phyloP scores from a whole-genome alignment of 2,888 invertebrate genomes.

The Sphaerophoria rueppellii region DNA sequence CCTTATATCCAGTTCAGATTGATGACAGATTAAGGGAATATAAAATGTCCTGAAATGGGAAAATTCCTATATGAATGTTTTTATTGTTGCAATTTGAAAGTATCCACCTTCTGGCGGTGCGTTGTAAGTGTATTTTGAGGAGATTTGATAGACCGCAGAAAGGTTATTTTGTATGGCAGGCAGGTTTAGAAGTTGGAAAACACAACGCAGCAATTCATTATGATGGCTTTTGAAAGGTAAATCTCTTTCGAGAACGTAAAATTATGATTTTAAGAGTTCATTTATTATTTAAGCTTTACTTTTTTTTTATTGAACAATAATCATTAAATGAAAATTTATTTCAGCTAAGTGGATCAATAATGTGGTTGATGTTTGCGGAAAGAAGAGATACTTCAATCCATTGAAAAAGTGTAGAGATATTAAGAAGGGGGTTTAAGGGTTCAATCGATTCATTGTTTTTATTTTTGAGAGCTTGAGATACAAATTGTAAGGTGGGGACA shows the following conservation, averaged over 20 bases:
- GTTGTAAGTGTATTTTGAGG: not conserved
- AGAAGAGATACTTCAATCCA: too few species aligned
- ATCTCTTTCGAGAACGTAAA: conserved; percentile 42
- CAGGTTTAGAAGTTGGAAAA: not conserved
- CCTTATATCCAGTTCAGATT: conserved; percentile 44
- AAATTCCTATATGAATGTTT: conserved; percentile 45
- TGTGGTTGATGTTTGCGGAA: too few species aligned
- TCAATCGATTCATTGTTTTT: too few species aligned
- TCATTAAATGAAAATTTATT: conserved; percentile 51
- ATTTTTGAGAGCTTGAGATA: too few species aligned
- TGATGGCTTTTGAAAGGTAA: conserved; percentile 1
- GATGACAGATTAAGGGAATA: conserved; percentile 68
- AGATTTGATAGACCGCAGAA: conserved; percentile 26
- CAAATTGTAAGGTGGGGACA: too few species aligned
- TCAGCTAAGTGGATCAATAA: conserved; percentile 18
- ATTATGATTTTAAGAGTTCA: conserved; percentile 44
- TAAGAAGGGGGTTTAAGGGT: too few species aligned
- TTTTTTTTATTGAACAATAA: conserved; percentile 55
- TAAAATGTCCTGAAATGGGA: conserved; percentile 52
- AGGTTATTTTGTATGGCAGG: conserved; percentile 9
- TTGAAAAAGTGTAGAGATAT: too few species aligned
- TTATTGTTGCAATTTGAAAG: conserved; percentile 62
- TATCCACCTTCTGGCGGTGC: too few species aligned
- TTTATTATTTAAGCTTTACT: conserved; percentile 22
- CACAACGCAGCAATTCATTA: not conserved